These are phyloP conservation scores for Chironomus striatipennis DNA, from an alignment of 1,140 invertebrate species.

Conservation along the genomic window DNA sequence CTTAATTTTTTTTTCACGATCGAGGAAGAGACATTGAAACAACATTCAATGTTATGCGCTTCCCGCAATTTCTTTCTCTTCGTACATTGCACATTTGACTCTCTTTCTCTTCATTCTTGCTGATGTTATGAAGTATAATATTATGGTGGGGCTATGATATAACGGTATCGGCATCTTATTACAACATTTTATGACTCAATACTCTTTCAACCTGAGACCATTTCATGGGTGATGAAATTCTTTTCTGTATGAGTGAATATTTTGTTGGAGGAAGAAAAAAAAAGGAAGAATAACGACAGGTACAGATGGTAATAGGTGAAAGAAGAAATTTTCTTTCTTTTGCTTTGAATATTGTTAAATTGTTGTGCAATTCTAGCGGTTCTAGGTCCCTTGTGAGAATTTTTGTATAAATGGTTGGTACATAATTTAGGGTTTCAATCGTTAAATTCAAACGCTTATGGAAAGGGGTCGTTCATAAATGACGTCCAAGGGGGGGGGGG, in stretches of 20 bases:
- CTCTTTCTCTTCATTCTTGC: background rate
- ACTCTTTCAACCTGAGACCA: background rate
- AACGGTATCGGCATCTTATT: slow-evolving; percentile 23
- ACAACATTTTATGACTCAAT: slow-evolving; percentile 18
- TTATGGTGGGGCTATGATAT: slow-evolving; percentile 7
- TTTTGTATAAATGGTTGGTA: no score
- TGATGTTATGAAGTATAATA: background rate
- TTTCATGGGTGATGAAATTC: background rate
- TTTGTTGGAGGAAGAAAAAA: background rate
- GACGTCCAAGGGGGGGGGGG: no score
- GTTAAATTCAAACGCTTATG: no score
- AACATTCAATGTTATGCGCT: slow-evolving; percentile 8
- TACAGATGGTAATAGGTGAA: background rate
- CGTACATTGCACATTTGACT: background rate
- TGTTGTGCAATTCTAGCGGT: no score
- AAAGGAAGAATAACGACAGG: background rate
- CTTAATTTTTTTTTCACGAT: background rate
- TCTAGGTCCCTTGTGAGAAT: no score
- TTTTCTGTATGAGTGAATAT: background rate
- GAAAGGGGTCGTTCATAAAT: no score
- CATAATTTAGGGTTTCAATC: no score
- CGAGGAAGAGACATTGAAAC: slow-evolving; percentile 12
- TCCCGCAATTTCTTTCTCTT: slow-evolving; percentile 5
- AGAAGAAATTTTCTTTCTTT: no score
- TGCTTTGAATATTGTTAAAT: no score